Percentiles rank a stretch among this genome's conserved stretches.
Conservation (phyloP, 2,113 vertebrate species). For the Eupsittula cactorum region DNA sequence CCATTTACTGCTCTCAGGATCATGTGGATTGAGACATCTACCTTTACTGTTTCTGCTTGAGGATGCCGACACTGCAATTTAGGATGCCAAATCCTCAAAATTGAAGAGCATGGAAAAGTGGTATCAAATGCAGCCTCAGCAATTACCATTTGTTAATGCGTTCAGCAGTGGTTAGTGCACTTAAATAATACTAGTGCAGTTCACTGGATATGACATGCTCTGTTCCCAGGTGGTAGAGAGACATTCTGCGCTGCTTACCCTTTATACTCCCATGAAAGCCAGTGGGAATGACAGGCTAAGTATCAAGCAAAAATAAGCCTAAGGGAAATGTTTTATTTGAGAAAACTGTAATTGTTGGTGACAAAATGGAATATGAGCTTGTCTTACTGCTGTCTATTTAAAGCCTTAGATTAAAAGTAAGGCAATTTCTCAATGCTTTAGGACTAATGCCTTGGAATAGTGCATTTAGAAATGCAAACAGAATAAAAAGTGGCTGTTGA, state of each 20-base stretch:
- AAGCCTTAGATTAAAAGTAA: constrained; percentile 20
- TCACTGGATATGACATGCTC: background rate
- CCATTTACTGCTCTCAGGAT: background rate
- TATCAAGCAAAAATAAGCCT: background rate
- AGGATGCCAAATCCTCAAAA: background rate
- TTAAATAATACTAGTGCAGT: background rate
- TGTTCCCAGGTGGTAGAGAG: background rate
- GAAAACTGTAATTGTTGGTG: constrained; percentile 45
- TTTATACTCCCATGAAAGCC: background rate
- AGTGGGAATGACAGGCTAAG: background rate
- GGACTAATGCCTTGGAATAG: constrained; percentile 1
- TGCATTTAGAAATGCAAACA: constrained; percentile 21
- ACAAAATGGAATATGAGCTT: constrained; percentile 10
- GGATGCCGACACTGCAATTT: background rate
- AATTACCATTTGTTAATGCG: background rate
- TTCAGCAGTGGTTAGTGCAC: background rate
- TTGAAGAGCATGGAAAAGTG: background rate
- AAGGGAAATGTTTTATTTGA: constrained; percentile 43
- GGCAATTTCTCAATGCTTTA: constrained; percentile 33
- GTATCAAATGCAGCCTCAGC: background rate
- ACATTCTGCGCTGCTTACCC: background rate
- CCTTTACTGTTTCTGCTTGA: background rate
- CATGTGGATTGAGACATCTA: background rate
- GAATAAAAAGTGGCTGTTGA: constrained; percentile 27
- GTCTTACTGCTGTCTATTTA: background rate